These are phyloP conservation scores for Tretioscincus oriximinensis DNA, from an alignment of 2,113 vertebrate species.

Conservation along the genomic window DNA sequence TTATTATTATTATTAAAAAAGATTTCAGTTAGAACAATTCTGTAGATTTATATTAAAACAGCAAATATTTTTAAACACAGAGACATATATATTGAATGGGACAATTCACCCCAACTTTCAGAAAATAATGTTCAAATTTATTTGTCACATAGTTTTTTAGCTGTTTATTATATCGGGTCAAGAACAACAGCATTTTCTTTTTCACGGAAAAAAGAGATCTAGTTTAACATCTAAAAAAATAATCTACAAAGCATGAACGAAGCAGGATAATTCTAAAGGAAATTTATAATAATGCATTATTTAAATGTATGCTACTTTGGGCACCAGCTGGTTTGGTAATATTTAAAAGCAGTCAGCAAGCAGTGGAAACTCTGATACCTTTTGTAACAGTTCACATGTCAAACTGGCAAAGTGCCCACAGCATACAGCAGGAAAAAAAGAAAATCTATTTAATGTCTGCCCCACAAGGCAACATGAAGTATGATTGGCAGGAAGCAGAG, in stretches of 20 bases:
- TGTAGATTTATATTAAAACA: conserved; percentile 51
- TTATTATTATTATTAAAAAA: too few species aligned
- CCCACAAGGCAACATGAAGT: conserved; percentile 90
- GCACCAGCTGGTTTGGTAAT: conserved; percentile 70
- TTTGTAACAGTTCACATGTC: conserved; percentile 91
- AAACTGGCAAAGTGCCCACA: conserved; percentile 86
- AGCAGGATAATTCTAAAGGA: conserved; percentile 53
- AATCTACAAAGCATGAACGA: conserved; percentile 49
- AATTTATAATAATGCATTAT: conserved; percentile 71
- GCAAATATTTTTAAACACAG: conserved; percentile 37
- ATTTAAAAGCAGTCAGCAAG: conserved; percentile 78
- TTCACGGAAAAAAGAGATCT: conserved; percentile 53
- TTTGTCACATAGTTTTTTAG: conserved; percentile 38
- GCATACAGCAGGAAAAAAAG: conserved; percentile 71
- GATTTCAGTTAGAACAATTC: conserved; percentile 45
- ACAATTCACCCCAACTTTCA: conserved; percentile 37
- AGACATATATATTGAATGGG: conserved; percentile 24
- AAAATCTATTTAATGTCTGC: conserved; percentile 95
- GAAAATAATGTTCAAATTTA: conserved; percentile 59
- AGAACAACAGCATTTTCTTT: conserved; percentile 6
- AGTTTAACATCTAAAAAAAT: conserved; percentile 47
- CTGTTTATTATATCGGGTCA: conserved; percentile 33
- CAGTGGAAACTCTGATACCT: conserved; percentile 78
- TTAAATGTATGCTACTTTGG: conserved; percentile 71
- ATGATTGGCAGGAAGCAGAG: conserved; percentile 95